Conservation (phyloP, 1,140 invertebrate species). For the Micrasema longulum region DNA sequence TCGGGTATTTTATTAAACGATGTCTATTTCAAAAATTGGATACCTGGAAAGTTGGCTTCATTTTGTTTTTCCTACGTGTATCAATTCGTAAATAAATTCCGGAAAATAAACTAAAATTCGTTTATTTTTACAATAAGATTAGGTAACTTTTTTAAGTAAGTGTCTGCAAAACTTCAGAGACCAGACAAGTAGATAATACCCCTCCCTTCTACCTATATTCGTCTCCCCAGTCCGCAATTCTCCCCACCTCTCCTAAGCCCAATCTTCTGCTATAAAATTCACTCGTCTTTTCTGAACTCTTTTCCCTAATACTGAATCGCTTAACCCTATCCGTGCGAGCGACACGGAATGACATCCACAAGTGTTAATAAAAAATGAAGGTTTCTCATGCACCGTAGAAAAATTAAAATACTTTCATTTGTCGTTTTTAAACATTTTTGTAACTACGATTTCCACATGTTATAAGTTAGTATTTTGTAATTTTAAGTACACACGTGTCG, state of each 20-base stretch:
- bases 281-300: slow-evolving; percentile 27
- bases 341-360: background rate
- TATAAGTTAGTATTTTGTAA: no score
- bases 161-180: slow-evolving; percentile 20
- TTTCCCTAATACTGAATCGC: slow-evolving; percentile 32
- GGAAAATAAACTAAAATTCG: slow-evolving; percentile 7
- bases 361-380: background rate
- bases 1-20: no score
- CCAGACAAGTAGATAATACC: background rate
- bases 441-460: no score
- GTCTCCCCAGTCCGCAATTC: background rate
- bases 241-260: background rate
- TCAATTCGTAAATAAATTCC: slow-evolving; percentile 11
- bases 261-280: slow-evolving; percentile 24
- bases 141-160: slow-evolving; percentile 32
- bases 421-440: no score
- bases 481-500: no score
- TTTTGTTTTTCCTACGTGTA: no score
- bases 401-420: no score
- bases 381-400: no score
- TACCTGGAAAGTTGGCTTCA: no score
- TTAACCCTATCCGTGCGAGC: slow-evolving; percentile 21
- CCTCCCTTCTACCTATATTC: background rate
- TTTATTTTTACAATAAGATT: slow-evolving; percentile 30
- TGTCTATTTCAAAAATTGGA: no score